These are phyloP conservation scores for Euwallacea similis DNA, from an alignment of 1,140 invertebrate genomes.

Conservation along the genomic window DNA sequence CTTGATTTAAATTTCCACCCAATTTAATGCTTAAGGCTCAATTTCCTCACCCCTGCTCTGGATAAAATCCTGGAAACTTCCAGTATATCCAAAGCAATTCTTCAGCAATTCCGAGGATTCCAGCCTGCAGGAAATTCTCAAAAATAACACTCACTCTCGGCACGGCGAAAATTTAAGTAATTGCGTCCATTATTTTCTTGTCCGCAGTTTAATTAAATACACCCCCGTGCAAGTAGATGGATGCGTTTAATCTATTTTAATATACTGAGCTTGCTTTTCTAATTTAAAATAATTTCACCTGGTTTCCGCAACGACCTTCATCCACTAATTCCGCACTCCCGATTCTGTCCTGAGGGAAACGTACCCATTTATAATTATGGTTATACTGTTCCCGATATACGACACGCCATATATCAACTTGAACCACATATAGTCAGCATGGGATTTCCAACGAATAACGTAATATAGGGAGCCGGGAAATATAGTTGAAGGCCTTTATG, in stretches of 20 bases:
- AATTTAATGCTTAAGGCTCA: no score
- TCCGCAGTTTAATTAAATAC: slow-evolving; percentile 30
- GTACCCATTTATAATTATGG: slow-evolving; percentile 33
- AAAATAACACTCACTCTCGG: slow-evolving; percentile 26
- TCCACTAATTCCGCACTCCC: slow-evolving; percentile 22
- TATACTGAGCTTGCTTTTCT: slow-evolving; percentile 29
- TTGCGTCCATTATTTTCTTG: slow-evolving; percentile 28
- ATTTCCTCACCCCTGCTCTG: no score
- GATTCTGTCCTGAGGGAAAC: slow-evolving; percentile 29
- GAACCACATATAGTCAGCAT: slow-evolving; percentile 15
- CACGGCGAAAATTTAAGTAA: slow-evolving; percentile 24
- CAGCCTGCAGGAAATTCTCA: slow-evolving; percentile 10
- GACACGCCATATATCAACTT: slow-evolving; percentile 24
- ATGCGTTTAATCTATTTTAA: slow-evolving; percentile 33
- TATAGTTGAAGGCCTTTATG: slow-evolving; percentile 7
- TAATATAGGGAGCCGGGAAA: slow-evolving; percentile 6
- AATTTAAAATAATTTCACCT: slow-evolving; percentile 35
- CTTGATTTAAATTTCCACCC: no score
- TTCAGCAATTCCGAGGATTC: slow-evolving; percentile 8
- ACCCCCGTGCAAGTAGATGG: slow-evolving; percentile 22
- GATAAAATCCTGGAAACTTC: no score
- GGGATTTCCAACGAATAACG: slow-evolving; percentile 12
- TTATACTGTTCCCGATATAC: slow-evolving; percentile 28
- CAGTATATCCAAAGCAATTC: no score
- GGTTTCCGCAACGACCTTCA: slow-evolving; percentile 23